These are phyloP conservation scores for Synanthedon formicaeformis DNA, from an alignment of 2,888 invertebrate species.

Conservation along the genomic window DNA sequence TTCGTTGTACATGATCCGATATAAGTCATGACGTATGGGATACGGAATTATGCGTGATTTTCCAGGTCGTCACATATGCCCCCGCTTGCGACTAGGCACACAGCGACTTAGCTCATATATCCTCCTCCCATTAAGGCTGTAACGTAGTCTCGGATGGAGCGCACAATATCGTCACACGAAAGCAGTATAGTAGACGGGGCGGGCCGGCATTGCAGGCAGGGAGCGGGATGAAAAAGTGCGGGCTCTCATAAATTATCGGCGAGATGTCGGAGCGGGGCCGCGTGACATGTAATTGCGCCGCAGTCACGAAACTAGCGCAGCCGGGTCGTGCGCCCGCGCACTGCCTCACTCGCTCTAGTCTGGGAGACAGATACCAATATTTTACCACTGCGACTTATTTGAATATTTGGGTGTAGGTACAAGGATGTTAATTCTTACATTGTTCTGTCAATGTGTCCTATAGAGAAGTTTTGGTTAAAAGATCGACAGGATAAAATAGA, in stretches of 20 bases:
- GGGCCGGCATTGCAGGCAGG: conserved; percentile 9
- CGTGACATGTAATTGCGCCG: conserved; percentile 40
- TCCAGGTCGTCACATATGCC: too few relatives aligned
- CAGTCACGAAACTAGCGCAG: conserved; percentile 29
- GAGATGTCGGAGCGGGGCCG: conserved; percentile 13
- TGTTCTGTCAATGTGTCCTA: too few relatives aligned
- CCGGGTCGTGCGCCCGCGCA: conserved; percentile 9
- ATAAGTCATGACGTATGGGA: too few relatives aligned
- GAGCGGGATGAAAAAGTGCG: conserved; percentile 30
- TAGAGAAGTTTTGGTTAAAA: too few relatives aligned
- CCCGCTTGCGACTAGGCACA: not conserved
- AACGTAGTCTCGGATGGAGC: not conserved
- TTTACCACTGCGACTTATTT: too few relatives aligned
- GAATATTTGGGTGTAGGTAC: too few relatives aligned
- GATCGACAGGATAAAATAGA: too few relatives aligned
- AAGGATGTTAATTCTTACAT: too few relatives aligned
- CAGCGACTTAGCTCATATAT: not conserved
- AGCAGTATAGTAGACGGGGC: not conserved
- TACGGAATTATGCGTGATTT: too few relatives aligned
- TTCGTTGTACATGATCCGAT: too few relatives aligned
- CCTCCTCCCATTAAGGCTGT: not conserved
- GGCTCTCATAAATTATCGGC: conserved; percentile 39
- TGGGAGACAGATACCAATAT: not conserved
- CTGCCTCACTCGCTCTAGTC: conserved; percentile 2
- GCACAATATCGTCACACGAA: not conserved